These are phyloP conservation scores for Drosophila pseudotalamancana DNA, from an alignment of 2,888 invertebrate species.

Conservation along the genomic window DNA sequence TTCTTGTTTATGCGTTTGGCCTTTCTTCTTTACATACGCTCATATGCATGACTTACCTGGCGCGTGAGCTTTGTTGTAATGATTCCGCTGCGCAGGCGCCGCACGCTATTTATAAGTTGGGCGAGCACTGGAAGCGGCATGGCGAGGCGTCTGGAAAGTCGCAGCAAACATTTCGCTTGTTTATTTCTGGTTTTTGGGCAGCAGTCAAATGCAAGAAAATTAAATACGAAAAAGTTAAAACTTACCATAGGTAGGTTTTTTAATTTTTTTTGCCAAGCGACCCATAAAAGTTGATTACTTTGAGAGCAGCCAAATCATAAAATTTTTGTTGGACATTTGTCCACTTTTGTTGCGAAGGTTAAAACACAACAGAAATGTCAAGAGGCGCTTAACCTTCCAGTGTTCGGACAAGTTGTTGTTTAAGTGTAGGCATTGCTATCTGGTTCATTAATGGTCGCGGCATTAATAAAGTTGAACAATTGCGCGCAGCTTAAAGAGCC, in stretches of 20 bases:
- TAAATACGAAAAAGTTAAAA: slow-evolving; percentile 7
- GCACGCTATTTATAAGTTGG: slow-evolving; percentile 78
- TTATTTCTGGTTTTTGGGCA: slow-evolving; percentile 67
- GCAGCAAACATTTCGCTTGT: slow-evolving; percentile 49
- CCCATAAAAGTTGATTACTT: slow-evolving; percentile 53
- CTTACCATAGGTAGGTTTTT: slow-evolving; percentile 30
- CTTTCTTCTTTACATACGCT: not conserved
- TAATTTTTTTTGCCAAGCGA: slow-evolving; percentile 43
- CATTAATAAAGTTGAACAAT: slow-evolving; percentile 62
- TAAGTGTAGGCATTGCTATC: slow-evolving; percentile 60
- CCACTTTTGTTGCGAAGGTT: slow-evolving; percentile 68
- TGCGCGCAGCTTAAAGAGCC: slow-evolving; percentile 51
- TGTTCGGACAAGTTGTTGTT: slow-evolving; percentile 50
- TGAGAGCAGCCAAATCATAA: slow-evolving; percentile 45
- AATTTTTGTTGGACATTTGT: slow-evolving; percentile 64
- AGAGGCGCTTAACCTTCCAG: slow-evolving; percentile 77
- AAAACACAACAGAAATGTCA: slow-evolving; percentile 67
- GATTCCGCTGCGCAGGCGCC: slow-evolving; percentile 70
- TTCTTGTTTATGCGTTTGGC: slow-evolving; percentile 2
- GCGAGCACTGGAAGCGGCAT: slow-evolving; percentile 56
- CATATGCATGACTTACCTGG: slow-evolving; percentile 73
- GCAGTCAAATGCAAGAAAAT: slow-evolving; percentile 14
- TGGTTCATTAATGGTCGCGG: slow-evolving; percentile 69
- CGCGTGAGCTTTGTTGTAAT: slow-evolving; percentile 75
- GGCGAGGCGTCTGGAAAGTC: slow-evolving; percentile 56